These are phyloP conservation scores for Periparus ater DNA, from an alignment of 2,797 vertebrate genomes.

Conservation along the genomic window DNA sequence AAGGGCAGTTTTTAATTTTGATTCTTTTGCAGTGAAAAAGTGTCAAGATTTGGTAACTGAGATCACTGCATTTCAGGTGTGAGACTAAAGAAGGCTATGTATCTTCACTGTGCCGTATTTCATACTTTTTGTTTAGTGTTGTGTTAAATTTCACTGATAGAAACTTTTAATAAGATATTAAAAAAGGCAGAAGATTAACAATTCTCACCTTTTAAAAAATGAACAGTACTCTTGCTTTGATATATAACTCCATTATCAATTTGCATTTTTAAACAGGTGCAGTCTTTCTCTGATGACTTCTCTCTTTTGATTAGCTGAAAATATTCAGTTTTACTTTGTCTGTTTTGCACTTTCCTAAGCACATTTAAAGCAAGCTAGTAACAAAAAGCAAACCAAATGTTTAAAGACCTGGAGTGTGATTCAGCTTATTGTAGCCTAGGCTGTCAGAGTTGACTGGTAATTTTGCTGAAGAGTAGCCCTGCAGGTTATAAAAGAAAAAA, in stretches of 20 bases:
- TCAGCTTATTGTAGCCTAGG: slow-evolving; percentile 22
- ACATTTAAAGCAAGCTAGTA: slow-evolving; percentile 53
- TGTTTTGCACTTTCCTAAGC: slow-evolving; percentile 42
- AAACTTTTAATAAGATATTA: slow-evolving; percentile 57
- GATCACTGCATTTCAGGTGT: not conserved
- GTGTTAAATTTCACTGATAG: slow-evolving; percentile 55
- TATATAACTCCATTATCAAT: slow-evolving; percentile 65
- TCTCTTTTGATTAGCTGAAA: slow-evolving; percentile 64
- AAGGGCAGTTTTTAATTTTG: not conserved
- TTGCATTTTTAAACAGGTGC: slow-evolving; percentile 74
- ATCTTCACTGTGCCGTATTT: not conserved
- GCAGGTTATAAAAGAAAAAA: slow-evolving; percentile 46
- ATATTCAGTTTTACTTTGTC: slow-evolving; percentile 63
- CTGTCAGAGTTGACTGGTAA: slow-evolving; percentile 19
- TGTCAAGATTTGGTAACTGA: not conserved
- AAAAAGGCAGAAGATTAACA: slow-evolving; percentile 65
- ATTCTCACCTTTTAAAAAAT: slow-evolving; percentile 74
- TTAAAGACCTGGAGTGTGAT: slow-evolving; percentile 10
- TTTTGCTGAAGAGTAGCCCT: slow-evolving; percentile 30
- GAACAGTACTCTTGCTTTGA: slow-evolving; percentile 71
- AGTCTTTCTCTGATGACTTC: slow-evolving; percentile 69
- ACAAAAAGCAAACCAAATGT: slow-evolving; percentile 13
- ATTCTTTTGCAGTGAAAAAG: not conserved
- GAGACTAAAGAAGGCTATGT: not conserved
- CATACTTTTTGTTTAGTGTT: slow-evolving; percentile 53